These are phyloP conservation scores for Tetraneura akinire DNA, from an alignment of 1,140 invertebrate species.

Conservation along the genomic window DNA sequence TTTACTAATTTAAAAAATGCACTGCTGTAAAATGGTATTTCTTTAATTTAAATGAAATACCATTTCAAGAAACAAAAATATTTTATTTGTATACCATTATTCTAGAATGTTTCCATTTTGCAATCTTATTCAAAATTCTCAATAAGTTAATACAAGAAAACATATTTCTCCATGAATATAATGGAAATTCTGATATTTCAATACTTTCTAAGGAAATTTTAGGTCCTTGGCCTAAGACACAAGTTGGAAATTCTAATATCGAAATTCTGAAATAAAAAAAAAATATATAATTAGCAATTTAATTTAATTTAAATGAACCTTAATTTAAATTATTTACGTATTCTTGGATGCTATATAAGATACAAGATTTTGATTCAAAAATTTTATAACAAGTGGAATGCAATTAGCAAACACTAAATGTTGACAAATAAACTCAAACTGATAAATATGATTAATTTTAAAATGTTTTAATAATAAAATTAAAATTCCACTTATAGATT, in stretches of 20 bases:
- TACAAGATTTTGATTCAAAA: constrained; percentile 98
- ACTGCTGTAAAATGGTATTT: no score
- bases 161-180: constrained; percentile 96
- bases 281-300: neutral
- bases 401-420: constrained; percentile 99
- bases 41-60: no score
- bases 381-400: constrained; percentile 96
- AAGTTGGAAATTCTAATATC: constrained; percentile 92
- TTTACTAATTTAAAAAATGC: no score
- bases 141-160: constrained; percentile 98
- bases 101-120: constrained; percentile 98
- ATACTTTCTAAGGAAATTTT: constrained; percentile 92
- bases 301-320: neutral
- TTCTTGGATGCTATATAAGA: constrained; percentile 95
- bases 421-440: constrained; percentile 99
- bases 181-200: constrained; percentile 83
- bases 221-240: constrained; percentile 93
- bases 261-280: constrained; percentile 65
- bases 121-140: constrained; percentile 96
- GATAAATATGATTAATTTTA: constrained; percentile 98
- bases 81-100: constrained; percentile 77
- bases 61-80: no score
- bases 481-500: constrained; percentile 93
- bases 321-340: constrained; percentile 64
- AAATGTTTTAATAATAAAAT: constrained; percentile 95